These are phyloP conservation scores for Melinaea menophilus DNA, from an alignment of 2,888 invertebrate genomes.

Conservation along the genomic window DNA sequence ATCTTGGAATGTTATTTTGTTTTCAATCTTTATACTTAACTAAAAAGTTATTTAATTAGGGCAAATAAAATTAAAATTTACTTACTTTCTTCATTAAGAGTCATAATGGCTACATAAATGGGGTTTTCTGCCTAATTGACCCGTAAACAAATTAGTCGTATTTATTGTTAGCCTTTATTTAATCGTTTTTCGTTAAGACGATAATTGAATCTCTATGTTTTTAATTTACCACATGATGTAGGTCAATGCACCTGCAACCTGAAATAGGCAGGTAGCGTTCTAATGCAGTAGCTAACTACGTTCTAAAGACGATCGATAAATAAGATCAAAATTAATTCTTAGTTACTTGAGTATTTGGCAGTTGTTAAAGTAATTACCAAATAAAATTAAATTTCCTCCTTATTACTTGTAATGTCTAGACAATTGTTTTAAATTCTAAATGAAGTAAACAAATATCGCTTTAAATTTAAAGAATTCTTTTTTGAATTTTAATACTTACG, in stretches of 20 bases:
- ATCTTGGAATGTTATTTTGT: neutral
- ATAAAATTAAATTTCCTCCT: neutral
- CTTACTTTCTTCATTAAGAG: neutral
- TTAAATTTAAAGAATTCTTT: no score
- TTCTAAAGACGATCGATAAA: constrained; percentile 24
- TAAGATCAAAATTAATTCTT: constrained; percentile 15
- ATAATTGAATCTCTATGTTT: constrained; percentile 26
- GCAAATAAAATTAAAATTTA: neutral
- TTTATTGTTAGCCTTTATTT: neutral
- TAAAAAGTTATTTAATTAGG: neutral
- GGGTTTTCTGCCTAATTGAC: no score
- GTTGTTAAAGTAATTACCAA: neutral
- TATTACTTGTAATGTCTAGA: neutral
- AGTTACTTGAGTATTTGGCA: neutral
- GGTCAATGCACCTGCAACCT: constrained; percentile 29
- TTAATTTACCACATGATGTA: constrained; percentile 23
- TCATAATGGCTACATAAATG: no score
- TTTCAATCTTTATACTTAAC: neutral
- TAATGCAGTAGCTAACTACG: constrained; percentile 27
- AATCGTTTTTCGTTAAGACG: neutral
- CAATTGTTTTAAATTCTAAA: neutral
- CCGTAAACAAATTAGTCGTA: no score
- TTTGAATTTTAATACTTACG: no score
- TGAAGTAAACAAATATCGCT: no score
- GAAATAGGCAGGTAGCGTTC: constrained; percentile 30